Conservation (phyloP, 35 echinoderm and acorn worm genomes). For the Chiridota heheva region DNA sequence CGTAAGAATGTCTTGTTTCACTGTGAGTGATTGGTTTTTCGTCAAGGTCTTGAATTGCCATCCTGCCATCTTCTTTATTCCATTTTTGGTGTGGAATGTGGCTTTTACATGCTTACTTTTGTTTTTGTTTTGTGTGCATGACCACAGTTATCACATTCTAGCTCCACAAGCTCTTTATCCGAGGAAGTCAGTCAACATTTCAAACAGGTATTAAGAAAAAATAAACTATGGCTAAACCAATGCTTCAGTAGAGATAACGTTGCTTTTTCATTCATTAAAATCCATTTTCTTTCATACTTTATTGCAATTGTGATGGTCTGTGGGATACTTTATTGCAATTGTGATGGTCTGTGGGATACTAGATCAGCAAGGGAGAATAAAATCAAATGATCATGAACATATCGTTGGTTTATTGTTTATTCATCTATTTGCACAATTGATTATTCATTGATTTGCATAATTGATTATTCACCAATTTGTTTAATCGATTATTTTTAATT, state of each 20-base stretch:
- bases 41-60: not conserved
- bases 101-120: conserved; percentile 33
- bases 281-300: not conserved
- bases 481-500: too few relatives aligned
- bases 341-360: not conserved
- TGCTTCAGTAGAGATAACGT: too few relatives aligned
- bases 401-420: too few relatives aligned
- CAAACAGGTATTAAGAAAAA: conserved; percentile 41
- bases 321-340: not conserved
- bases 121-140: conserved; percentile 37
- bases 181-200: conserved; percentile 82
- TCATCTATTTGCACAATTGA: too few relatives aligned
- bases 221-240: too few relatives aligned
- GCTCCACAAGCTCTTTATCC: conserved; percentile 89
- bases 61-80: not conserved
- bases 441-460: too few relatives aligned
- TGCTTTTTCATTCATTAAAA: not conserved
- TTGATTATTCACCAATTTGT: too few relatives aligned
- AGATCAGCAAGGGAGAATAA: not conserved
- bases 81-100: not conserved
- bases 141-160: conserved; percentile 87
- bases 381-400: too few relatives aligned
- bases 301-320: not conserved
- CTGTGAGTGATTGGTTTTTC: conserved; percentile 5
- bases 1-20: too few relatives aligned